Conservation (phyloP, 2,888 invertebrate species). For the Campoletis raptor region DNA sequence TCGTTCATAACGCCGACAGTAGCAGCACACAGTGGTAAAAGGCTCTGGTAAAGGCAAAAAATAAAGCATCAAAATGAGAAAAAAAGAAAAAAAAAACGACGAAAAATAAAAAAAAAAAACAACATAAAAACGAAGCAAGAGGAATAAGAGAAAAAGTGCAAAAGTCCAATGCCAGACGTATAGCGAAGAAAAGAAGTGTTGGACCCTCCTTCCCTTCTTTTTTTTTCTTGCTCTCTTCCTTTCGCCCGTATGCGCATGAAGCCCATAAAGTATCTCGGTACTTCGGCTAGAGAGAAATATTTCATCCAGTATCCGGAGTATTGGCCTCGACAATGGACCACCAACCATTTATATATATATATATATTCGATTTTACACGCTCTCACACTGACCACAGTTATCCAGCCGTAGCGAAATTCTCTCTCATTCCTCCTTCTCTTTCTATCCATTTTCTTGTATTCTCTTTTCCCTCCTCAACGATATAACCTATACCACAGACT, state of each 20-base stretch:
- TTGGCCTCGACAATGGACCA: slow-evolving; percentile 67
- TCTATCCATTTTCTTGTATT: slow-evolving; percentile 38
- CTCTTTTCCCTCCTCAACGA: slow-evolving; percentile 37
- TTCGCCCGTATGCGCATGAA: slow-evolving; percentile 55
- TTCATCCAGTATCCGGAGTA: slow-evolving; percentile 70
- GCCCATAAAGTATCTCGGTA: slow-evolving; percentile 69
- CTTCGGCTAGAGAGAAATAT: slow-evolving; percentile 68
- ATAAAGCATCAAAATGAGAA: slow-evolving; percentile 32
- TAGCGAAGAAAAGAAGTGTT: slow-evolving; percentile 38
- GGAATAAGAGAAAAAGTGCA: slow-evolving; percentile 42
- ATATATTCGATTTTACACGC: slow-evolving; percentile 57
- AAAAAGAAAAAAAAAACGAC: slow-evolving; percentile 13
- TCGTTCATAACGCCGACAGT: slow-evolving; percentile 25
- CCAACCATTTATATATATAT: slow-evolving; percentile 26
- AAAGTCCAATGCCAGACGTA: slow-evolving; percentile 39
- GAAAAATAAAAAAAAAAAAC: too few species aligned
- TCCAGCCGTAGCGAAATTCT: slow-evolving; percentile 49
- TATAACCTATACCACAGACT: slow-evolving; percentile 21
- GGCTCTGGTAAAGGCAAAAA: slow-evolving; percentile 35
- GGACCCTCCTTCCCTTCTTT: slow-evolving; percentile 20
- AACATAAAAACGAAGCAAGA: slow-evolving; percentile 25
- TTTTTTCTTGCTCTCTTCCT: background rate
- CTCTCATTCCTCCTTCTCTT: slow-evolving; percentile 22
- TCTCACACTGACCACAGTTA: slow-evolving; percentile 65
- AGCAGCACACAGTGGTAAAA: slow-evolving; percentile 22